phyloP scores from a whole-genome alignment of 2,888 invertebrate species.

The Macaria notata region DNA sequence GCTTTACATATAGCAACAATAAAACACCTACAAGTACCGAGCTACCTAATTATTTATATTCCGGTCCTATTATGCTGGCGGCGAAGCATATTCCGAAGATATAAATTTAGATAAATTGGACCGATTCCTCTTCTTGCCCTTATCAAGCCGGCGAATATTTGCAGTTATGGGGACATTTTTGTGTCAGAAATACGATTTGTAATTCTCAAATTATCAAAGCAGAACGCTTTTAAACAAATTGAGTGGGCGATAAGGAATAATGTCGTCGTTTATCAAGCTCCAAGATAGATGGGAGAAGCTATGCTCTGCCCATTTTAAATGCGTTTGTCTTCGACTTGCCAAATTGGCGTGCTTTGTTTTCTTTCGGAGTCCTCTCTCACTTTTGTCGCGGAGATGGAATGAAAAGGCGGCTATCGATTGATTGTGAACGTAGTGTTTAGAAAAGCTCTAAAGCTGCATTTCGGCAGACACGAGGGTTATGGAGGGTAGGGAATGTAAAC shows the following conservation, averaged over 20 bases:
- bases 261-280: conserved; percentile 81
- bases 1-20: too few species aligned
- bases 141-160: conserved; percentile 62
- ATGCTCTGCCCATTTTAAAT: conserved; percentile 82
- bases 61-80: conserved; percentile 17
- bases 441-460: conserved; percentile 46
- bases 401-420: conserved; percentile 45
- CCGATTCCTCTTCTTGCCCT: conserved; percentile 50
- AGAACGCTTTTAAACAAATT: conserved; percentile 82
- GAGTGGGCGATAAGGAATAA: conserved; percentile 82
- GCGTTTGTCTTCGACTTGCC: conserved; percentile 80
- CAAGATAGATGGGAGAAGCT: conserved; percentile 78
- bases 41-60: conserved; percentile 26
- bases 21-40: conserved; percentile 8
- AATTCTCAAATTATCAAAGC: conserved; percentile 82
- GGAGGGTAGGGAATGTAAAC: conserved; percentile 61
- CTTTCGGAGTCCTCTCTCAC: conserved; percentile 64
- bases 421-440: conserved; percentile 40
- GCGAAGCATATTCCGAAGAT: conserved; percentile 44
- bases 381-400: conserved; percentile 49
- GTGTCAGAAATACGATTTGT: conserved; percentile 79
- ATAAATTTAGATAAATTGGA: conserved; percentile 62
- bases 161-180: conserved; percentile 75
- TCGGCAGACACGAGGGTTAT: conserved; percentile 49
- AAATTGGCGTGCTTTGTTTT: conserved; percentile 78